Percentiles rank a stretch among this genome's conserved stretches.
Evolutionary conservation across 2,113 vertebrate genomes (phyloP).

Genomic region (Burhinus bistriatus): DNA sequence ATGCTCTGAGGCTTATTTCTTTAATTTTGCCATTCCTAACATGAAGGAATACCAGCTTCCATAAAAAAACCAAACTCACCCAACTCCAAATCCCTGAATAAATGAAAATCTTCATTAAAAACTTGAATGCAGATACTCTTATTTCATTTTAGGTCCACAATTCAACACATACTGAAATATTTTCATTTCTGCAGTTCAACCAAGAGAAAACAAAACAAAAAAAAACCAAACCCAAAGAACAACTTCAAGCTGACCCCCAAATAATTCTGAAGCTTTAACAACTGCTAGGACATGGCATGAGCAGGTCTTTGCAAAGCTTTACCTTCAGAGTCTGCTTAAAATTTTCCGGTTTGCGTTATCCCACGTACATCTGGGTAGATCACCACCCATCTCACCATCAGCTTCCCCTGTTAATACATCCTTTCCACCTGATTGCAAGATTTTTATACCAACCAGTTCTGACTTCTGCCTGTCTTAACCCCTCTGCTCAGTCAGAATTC

Average conservation of each 20-base stretch:
- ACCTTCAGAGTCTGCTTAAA: background rate
- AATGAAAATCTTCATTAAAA: background rate
- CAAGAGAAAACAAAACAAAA: background rate
- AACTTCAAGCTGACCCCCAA: background rate
- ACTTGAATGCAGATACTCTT: background rate
- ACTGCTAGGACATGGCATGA: background rate
- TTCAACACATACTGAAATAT: background rate
- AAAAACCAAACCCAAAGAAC: background rate
- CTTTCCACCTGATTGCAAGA: background rate
- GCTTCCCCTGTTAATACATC: background rate
- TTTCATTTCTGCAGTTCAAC: background rate
- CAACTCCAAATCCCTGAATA: background rate
- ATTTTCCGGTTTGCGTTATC: background rate
- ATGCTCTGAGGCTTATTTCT: background rate
- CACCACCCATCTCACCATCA: background rate
- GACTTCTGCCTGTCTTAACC: background rate
- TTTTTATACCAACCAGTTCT: background rate
- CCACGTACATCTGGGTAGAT: rapidly evolving
- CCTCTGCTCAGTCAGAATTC: background rate
- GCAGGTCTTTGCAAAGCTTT: background rate
- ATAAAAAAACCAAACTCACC: background rate
- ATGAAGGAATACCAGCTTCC: background rate
- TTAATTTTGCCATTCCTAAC: background rate
- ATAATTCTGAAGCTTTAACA: background rate
- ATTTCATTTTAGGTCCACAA: background rate